Percentiles rank a stretch among this genome's conserved stretches.
Conservation (phyloP, 2,113 vertebrate species). For the Columba livia region DNA sequence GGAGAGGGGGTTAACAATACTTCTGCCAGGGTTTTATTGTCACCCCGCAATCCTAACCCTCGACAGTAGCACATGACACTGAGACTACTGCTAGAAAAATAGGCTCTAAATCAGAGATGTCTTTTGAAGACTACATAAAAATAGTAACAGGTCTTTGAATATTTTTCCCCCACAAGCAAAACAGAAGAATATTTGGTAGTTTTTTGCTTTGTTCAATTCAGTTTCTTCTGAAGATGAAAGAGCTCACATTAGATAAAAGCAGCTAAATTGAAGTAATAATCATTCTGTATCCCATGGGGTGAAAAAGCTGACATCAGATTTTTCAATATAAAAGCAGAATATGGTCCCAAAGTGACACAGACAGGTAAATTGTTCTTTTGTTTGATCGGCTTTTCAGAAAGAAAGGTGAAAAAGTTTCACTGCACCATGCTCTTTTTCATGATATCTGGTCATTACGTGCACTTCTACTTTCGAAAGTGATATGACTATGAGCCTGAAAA, state of each 20-base stretch:
- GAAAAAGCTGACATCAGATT: background rate
- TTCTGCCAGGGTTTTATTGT: too few relatives aligned
- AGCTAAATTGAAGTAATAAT: background rate
- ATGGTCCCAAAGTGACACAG: background rate
- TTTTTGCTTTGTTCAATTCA: background rate
- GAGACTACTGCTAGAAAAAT: background rate
- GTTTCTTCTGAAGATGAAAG: background rate
- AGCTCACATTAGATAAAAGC: background rate
- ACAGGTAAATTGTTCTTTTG: background rate
- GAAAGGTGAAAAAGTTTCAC: background rate
- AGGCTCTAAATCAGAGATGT: background rate
- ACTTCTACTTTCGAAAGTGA: background rate
- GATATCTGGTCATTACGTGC: background rate
- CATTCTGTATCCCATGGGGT: fast-evolving
- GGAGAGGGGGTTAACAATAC: too few relatives aligned
- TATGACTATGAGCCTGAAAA: background rate
- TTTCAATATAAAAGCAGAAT: background rate
- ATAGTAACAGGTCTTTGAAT: background rate
- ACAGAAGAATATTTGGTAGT: background rate
- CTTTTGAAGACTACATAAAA: background rate
- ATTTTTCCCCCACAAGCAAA: background rate
- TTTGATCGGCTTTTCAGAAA: background rate
- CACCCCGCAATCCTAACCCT: too few relatives aligned
- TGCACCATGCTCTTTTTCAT: background rate
- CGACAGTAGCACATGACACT: background rate